Base-by-base conservation (phyloP, 2,888 invertebrate species). In the Perdita meconis region DNA sequence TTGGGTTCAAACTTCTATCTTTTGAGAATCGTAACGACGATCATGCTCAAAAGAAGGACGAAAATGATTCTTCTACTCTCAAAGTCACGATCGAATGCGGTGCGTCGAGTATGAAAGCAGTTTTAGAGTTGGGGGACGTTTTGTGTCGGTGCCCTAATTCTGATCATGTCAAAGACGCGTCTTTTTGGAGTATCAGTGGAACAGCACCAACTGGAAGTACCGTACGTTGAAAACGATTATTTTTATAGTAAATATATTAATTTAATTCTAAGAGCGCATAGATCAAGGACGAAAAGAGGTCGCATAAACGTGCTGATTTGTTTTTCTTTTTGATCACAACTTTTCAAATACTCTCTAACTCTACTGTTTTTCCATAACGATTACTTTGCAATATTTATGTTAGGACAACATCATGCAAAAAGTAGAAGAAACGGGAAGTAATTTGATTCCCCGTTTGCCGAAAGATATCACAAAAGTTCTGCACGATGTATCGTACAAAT, bases 131-230 rank as follows among this genome's bases (percentile, higher is more conserved):
- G 75, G 84, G 83, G 13, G 84, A 85, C 3, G 81, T 90, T 5
- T 80, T 69, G 13, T 91, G 91, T 63, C 85, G 84, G 16, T 91
- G 91, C 80, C 88, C 88, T 8, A 85, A 85, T 78, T 51, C 85
- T 5, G 86, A 86, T 51, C 86, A 86, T 26, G 74, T 87, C 4
- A 87, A 87, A 36, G 86, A 87, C 19, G 89, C 88, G 13, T 88
- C 90, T 0, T 87, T 90, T 57, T 91, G 90, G 91, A 90, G 89
- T 57, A 83, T 91, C 30, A 88, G 84, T 36, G 91, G 90, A 16
- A 89, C 83, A 2, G 90, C 82, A 16, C 89, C 88, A 6, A 70
- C 56, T 10, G 69, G 66, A 12, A 86, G 85, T 65, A 75, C 72
- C 59, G 89, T 89, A 82, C 66, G 66, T 63, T 66, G 22, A 26